phyloP scores from a whole-genome alignment of 2,797 vertebrate species.

The Acestrorhynchus altus region DNA sequence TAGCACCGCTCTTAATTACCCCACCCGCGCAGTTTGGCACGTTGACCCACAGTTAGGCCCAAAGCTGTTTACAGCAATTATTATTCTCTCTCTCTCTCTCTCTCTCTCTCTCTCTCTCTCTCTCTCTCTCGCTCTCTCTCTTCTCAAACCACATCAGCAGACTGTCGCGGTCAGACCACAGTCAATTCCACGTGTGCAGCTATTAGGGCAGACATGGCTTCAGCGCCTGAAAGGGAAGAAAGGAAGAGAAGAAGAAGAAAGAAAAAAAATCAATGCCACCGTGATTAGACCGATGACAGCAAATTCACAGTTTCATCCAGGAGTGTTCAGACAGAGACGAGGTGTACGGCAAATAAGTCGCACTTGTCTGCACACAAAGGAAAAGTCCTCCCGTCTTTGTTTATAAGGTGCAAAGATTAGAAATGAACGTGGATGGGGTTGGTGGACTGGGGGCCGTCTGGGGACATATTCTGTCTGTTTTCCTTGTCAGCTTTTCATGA shows the following conservation, averaged over 20 bases:
- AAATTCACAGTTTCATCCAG: conserved; percentile 89
- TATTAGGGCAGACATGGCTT: conserved; percentile 87
- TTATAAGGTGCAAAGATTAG: conserved; percentile 65
- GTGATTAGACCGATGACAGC: conserved; percentile 92
- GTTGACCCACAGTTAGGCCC: conserved; percentile 33
- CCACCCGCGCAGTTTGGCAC: conserved; percentile 35
- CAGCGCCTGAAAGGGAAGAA: conserved; percentile 74
- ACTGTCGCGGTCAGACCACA: conserved; percentile 88
- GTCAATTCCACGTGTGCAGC: conserved; percentile 85
- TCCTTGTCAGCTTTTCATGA: conserved; percentile 23
- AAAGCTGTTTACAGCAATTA: conserved; percentile 53
- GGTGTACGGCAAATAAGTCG: conserved; percentile 64
- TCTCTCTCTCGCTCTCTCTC: conserved; percentile 57
- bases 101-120: conserved; percentile 5
- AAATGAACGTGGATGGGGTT: conserved; percentile 50
- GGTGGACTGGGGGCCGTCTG: background rate
- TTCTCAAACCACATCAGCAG: conserved; percentile 88
- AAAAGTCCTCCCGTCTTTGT: conserved; percentile 65
- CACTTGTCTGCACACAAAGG: conserved; percentile 68
- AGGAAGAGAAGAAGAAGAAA: background rate
- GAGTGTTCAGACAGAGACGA: conserved; percentile 83
- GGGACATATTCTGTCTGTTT: conserved; percentile 43
- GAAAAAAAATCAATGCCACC: conserved; percentile 84
- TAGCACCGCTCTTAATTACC: conserved; percentile 48
- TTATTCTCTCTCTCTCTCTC: conserved; percentile 20